Evolutionary conservation across 1,140 invertebrate species (phyloP).

Genomic region (Drosophila nasuta): DNA sequence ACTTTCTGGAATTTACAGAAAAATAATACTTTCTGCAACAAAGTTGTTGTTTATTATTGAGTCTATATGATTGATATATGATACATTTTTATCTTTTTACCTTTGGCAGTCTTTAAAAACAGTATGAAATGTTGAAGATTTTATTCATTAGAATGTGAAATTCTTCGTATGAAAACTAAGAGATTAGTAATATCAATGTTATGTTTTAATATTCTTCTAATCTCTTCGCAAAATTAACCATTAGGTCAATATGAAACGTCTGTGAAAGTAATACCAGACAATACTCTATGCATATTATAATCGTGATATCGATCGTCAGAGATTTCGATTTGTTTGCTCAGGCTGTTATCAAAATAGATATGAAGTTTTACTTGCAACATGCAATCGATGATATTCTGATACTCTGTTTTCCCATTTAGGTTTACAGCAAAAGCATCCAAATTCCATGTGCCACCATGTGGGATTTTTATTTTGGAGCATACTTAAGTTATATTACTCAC

Average conservation of each 20-base stretch:
- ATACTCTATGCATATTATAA: not conserved
- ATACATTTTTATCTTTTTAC: too few species aligned
- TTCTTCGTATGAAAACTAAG: too few species aligned
- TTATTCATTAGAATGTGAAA: too few species aligned
- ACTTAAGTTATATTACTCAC: not conserved
- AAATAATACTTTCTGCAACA: too few species aligned
- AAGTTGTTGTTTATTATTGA: too few species aligned
- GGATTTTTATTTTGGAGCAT: not conserved
- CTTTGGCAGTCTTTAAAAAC: too few species aligned
- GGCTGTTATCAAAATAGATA: not conserved
- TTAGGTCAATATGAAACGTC: not conserved
- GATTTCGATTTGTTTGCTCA: not conserved
- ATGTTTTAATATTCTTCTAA: too few species aligned
- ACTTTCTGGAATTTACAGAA: too few species aligned
- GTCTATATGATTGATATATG: too few species aligned
- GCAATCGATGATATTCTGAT: not conserved
- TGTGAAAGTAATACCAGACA: not conserved
- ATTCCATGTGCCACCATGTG: not conserved
- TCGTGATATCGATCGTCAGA: not conserved
- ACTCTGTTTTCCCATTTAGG: constrained; percentile 6
- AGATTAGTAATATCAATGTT: too few species aligned
- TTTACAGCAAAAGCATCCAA: not conserved
- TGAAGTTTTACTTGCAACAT: not conserved
- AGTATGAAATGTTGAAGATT: too few species aligned
- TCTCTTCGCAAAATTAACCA: not conserved